Base-by-base conservation (phyloP, 2,888 invertebrate genomes). In the Epinotia ramella region DNA sequence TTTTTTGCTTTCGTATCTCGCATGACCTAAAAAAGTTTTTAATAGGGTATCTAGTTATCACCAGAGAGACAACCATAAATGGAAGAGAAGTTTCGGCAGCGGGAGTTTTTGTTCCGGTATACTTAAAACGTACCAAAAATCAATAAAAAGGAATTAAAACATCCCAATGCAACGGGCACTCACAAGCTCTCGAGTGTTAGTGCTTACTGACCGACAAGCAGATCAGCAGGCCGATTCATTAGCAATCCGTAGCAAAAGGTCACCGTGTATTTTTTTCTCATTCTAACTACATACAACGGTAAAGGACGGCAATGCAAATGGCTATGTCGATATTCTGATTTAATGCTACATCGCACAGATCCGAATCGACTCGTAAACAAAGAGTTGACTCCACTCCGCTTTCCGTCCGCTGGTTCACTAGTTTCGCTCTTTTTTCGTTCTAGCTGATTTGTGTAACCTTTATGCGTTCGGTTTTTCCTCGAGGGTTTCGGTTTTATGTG, bases 281-380 rank as follows among this genome's bases (percentile, higher is more conserved):
- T 13, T 20, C 12, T 12, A 20, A 40, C 20, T 33, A 68, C 53
- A 20, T 40, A 53, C 57, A 16, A 16, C 20, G 28, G 33, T 4
- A 69, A 64, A 59, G 40, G 64, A 74, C 20, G 46, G 68, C 24
- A 44, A 68, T 63, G 66, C 18, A 9, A 46, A 40, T 63, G 56
- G 24, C n/a, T 33, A n/a, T 12, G 9, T 62, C 16, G 62, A 56
- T 64, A 44, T 1, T 20, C 16, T 62, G 18, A 59, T 64, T 6
- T 53, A n/a, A n/a, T 56, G 20, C 28, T 69, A 13, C 46, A 46
- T 33, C 33, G 12, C 20, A 33, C 24, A 7, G n/a, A 57, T 44
- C 81, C 83, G 82, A 84, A 83, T 84, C 81, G 86, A 85, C 85
- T 86, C 87, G 87, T 88, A 89, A 91, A 91, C 90, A 89, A 88